Percentiles rank a stretch among this genome's conserved stretches.
Evolutionary conservation across 2,113 vertebrate genomes (phyloP).

Genomic region (Corydoras maculifer): DNA sequence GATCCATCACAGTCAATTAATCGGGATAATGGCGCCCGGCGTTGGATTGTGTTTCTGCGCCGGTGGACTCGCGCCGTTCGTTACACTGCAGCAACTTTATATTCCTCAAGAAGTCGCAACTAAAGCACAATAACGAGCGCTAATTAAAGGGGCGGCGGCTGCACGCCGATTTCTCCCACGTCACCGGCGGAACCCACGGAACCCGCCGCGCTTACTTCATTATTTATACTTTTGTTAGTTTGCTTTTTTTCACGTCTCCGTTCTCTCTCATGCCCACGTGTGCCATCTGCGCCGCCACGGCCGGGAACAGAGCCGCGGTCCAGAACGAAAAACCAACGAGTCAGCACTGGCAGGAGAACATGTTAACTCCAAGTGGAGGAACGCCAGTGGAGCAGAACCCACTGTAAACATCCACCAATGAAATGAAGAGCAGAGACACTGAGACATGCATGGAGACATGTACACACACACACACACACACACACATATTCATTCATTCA

Average conservation of each 20-base stretch:
- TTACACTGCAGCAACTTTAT: constrained; percentile 79
- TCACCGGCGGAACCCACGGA: no score
- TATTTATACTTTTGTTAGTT: no score
- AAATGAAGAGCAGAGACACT: no score
- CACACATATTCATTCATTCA: no score
- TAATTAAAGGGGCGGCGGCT: constrained; percentile 8
- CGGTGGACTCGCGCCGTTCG: constrained; percentile 70
- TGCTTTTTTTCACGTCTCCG: no score
- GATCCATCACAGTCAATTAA: constrained; percentile 86
- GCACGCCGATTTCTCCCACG: background rate
- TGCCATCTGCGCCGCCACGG: constrained; percentile 3
- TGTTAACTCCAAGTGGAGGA: background rate
- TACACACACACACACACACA: no score
- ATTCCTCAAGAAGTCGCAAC: constrained; percentile 68
- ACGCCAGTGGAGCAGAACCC: background rate
- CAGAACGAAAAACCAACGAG: background rate
- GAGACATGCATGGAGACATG: no score
- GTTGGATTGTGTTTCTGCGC: constrained; percentile 78
- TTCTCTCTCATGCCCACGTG: background rate
- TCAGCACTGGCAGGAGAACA: constrained; percentile 7
- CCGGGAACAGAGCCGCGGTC: constrained; percentile 3
- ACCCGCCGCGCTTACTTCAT: no score
- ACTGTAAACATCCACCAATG: background rate
- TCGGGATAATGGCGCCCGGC: constrained; percentile 79
- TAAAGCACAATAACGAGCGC: constrained; percentile 11